Evolutionary conservation across 2,888 invertebrate species (phyloP), one percentile per base, ranked within the genome.

Genomic region (Trichopria drosophilae): DNA sequence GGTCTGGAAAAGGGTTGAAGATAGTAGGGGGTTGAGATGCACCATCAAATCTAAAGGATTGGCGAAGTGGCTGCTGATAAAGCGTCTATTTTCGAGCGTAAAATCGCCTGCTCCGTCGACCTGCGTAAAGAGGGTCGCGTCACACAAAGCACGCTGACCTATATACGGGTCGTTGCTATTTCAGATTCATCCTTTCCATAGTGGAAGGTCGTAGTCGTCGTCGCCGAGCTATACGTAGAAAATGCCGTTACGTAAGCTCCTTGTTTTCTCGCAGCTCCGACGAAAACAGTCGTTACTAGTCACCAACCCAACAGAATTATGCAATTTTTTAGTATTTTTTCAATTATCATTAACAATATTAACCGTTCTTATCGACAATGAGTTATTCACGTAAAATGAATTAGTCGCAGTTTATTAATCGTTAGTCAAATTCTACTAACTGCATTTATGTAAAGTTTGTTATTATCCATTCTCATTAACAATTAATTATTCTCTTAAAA

Each of bases 101-200:
- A 67, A 67, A 65, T 65, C 62, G 61, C 57, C 60, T 55, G 52
- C 58, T 57, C 53, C 60, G 59, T 62, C 65, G 59, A 61, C 50
- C 62, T 68, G 70, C 65, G 59, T 61, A 67, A 69, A 69, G 72
- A 71, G 72, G 72, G 71, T 71, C 69, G 69, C 20, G n/a, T 39
- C 65, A 64, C 68, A 55, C 49, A 72, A 71, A 72, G 73, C 73
- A 74, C 67, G 73, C 71, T 75, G 75, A 75, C 75, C 75, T 69
- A 74, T 73, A 74, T 75, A 73, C 73, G 73, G 74, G 74, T 74
- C 74, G 74, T 75, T 75, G 72, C 74, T 74, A 75, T 74, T 74
- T 75, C 73, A 73, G 73, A 73, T 72, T 70, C 70, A 73, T 73
- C 73, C 73, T 74, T 72, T 73, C 72, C 72, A 73, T 72, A 73